These are phyloP conservation scores for Seira sanloemensis DNA, from an alignment of 2,888 invertebrate species.

Conservation along the genomic window DNA sequence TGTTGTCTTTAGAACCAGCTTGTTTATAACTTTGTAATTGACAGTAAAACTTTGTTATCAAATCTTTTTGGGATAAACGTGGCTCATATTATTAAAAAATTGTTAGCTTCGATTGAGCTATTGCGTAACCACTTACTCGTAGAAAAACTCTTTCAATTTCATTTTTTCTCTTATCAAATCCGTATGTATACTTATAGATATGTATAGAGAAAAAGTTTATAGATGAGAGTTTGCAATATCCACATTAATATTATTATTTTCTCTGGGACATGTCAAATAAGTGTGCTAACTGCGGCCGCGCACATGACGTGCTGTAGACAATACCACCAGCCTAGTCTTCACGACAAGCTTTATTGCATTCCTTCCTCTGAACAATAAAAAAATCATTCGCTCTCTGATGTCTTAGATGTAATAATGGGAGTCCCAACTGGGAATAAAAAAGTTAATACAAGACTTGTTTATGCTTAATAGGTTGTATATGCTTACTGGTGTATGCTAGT, in stretches of 20 bases:
- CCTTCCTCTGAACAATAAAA: conserved; percentile 34
- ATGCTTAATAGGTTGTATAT: background rate
- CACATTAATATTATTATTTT: conserved; percentile 8
- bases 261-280: conserved; percentile 44
- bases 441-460: conserved; percentile 32
- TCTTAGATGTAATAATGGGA: conserved; percentile 46
- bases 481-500: conserved; percentile 21
- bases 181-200: no score
- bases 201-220: background rate
- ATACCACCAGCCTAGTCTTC: conserved; percentile 12
- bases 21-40: conserved; percentile 65
- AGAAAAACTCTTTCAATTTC: conserved; percentile 41
- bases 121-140: conserved; percentile 9
- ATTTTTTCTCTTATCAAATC: conserved; percentile 3
- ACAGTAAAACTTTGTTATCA: conserved; percentile 64
- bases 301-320: background rate
- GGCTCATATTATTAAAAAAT: conserved; percentile 42
- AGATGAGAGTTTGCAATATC: background rate
- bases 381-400: conserved; percentile 24
- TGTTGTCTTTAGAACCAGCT: conserved; percentile 29
- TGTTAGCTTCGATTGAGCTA: conserved; percentile 38
- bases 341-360: conserved; percentile 18
- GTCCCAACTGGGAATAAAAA: conserved; percentile 51
- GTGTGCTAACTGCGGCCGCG: conserved; percentile 34
- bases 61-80: conserved; percentile 57